Conservation (phyloP, 2,113 vertebrate genomes). For the Acinonyx jubatus region DNA sequence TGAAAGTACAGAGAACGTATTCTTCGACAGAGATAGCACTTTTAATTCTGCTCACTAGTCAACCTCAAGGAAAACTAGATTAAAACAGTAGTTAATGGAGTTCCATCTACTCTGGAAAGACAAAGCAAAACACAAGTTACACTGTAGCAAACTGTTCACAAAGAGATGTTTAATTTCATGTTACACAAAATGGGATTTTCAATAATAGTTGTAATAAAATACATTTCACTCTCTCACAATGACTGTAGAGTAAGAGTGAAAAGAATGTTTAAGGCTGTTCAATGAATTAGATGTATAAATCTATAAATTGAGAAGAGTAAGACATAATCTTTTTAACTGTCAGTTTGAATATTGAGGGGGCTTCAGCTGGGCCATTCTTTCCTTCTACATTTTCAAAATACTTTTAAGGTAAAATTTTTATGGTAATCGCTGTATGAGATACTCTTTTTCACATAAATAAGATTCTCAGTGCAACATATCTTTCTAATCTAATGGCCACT, state of each 20-base stretch:
- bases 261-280: neutral
- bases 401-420: conserved; percentile 4
- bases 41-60: neutral
- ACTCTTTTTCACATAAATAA: neutral
- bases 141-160: neutral
- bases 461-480: neutral
- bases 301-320: neutral
- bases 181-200: neutral
- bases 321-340: neutral
- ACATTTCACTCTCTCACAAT: neutral
- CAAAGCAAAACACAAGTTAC: neutral
- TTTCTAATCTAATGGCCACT: neutral
- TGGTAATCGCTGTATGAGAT: neutral
- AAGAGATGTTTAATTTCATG: neutral
- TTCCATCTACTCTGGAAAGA: neutral
- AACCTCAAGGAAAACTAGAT: neutral
- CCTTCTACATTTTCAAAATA: neutral
- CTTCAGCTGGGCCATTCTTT: neutral
- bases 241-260: neutral
- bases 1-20: neutral
- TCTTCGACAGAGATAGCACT: neutral
- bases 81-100: neutral
- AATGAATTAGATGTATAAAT: neutral
- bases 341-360: neutral
- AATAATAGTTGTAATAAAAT: neutral